Base-by-base conservation (phyloP, 2,888 invertebrate genomes). In the Stratiomys singularior region DNA sequence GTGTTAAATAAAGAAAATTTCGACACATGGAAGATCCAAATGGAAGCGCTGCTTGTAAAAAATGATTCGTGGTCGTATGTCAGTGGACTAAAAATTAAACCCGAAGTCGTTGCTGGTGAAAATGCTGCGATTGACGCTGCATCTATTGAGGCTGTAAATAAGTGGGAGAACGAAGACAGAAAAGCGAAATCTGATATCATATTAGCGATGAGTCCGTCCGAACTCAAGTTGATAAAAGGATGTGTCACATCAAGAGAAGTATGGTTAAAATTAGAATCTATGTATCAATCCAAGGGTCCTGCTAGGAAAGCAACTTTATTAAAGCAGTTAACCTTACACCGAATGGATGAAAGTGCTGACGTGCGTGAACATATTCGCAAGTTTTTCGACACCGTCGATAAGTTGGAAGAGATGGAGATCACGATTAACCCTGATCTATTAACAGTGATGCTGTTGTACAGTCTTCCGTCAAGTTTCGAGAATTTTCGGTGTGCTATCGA, bases 231-330 rank as follows among this genome's bases (percentile, higher is more conserved):
- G 78, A 66, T 84, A 0, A 83, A 82, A 60, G 77, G 69, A 9
- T 85, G 83, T 77, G 28, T 1, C 0, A 27, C 58, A 74, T 82
- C 85, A 0, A 80, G 81, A 11, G 83, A 84, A 9, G 79, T 85
- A 15, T 87, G 86, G 86, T 23, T 80, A 5, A 86, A 82, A 79
- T 78, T 86, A 18, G 76, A 83, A 60, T 21, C 13, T 1, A 83
- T 83, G 21, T 84, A 84, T 71, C 81, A 83, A 76, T 85, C 85
- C n/a, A 80, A 81, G 85, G 85, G 4, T 85, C n/a, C 85, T 0
- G 85, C 85, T 1, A 77, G 83, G 52, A 86, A 86, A 76, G 86
- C 85, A 0, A 84, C 83, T 0, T 74, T 86, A 1, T 76, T 86
- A n/a, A 86, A 86, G 56, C 80, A 82, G 37, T 78, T 86, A 3